phyloP scores from a whole-genome alignment of 2,888 invertebrate species.

The Platycheirus albimanus region DNA sequence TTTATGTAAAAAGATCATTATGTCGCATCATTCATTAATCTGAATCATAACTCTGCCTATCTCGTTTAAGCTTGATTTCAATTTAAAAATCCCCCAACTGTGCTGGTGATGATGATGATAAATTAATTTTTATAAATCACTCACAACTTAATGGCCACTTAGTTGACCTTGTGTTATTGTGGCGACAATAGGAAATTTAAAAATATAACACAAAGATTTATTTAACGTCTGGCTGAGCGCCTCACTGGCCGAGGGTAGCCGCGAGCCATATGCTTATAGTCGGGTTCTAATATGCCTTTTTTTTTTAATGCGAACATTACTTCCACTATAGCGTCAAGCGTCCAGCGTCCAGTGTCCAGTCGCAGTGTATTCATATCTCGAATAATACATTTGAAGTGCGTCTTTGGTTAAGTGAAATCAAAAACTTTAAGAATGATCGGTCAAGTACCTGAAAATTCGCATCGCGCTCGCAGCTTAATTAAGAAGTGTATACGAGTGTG shows the following conservation, averaged over 20 bases:
- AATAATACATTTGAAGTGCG: slow-evolving; percentile 5
- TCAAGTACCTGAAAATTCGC: slow-evolving; percentile 30
- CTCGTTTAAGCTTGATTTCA: neutral
- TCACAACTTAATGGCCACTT: slow-evolving; percentile 33
- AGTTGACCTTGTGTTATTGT: slow-evolving; percentile 31
- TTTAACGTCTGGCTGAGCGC: slow-evolving; percentile 1
- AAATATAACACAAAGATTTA: slow-evolving; percentile 22
- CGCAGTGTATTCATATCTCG: no score
- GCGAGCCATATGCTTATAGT: neutral
- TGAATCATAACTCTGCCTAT: neutral
- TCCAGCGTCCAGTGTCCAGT: no score
- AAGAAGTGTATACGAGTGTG: no score
- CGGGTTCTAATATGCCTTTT: neutral
- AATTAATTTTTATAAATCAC: slow-evolving; percentile 33
- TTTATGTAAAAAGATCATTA: neutral
- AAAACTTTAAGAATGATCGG: slow-evolving; percentile 16
- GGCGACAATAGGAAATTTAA: slow-evolving; percentile 17
- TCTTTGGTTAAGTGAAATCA: slow-evolving; percentile 2
- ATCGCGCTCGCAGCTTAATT: neutral
- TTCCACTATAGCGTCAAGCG: neutral
- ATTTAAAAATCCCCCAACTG: slow-evolving; percentile 20
- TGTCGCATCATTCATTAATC: slow-evolving; percentile 10
- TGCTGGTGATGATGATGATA: no score
- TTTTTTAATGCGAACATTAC: slow-evolving; percentile 9
- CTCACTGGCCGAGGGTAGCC: neutral